A percentile compares a stretch with the other conserved stretches of the same genome.
These are phyloP conservation scores for Marasmarcha lunaedactyla DNA, from an alignment of 2,888 invertebrate genomes.

Conservation along the genomic window DNA sequence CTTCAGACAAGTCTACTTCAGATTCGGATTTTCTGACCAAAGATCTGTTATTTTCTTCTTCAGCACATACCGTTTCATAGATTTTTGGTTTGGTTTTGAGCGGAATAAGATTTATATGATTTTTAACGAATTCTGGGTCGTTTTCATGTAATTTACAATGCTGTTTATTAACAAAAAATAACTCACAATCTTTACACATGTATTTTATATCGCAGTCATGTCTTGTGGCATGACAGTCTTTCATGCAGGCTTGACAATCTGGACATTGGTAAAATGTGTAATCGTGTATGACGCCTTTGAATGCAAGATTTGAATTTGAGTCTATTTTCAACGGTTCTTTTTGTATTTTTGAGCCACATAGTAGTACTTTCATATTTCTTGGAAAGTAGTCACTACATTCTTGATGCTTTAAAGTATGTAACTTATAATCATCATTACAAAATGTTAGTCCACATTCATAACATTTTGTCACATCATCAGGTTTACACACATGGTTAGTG, in stretches of 20 bases:
- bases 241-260: constrained; percentile 32
- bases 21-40: neutral
- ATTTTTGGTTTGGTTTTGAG: constrained; percentile 12
- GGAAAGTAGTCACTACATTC: constrained; percentile 24
- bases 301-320: constrained; percentile 24
- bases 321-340: too few species aligned
- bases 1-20: neutral
- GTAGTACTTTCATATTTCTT: constrained; percentile 34
- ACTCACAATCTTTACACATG: constrained; percentile 31
- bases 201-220: neutral
- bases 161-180: constrained; percentile 27
- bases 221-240: constrained; percentile 14
- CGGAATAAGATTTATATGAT: constrained; percentile 28
- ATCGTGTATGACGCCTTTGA: constrained; percentile 32
- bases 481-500: constrained; percentile 27
- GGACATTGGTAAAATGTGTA: constrained; percentile 38
- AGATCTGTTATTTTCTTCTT: too few species aligned
- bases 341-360: constrained; percentile 25
- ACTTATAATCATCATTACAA: constrained; percentile 21
- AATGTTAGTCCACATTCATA: constrained; percentile 32
- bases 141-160: constrained; percentile 33
- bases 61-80: too few species aligned
- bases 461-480: constrained; percentile 27
- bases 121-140: constrained; percentile 28
- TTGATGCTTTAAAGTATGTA: constrained; percentile 33